Evolutionary conservation across 1,140 invertebrate genomes (phyloP).

Genomic region (Drosophila nigrodunni): DNA sequence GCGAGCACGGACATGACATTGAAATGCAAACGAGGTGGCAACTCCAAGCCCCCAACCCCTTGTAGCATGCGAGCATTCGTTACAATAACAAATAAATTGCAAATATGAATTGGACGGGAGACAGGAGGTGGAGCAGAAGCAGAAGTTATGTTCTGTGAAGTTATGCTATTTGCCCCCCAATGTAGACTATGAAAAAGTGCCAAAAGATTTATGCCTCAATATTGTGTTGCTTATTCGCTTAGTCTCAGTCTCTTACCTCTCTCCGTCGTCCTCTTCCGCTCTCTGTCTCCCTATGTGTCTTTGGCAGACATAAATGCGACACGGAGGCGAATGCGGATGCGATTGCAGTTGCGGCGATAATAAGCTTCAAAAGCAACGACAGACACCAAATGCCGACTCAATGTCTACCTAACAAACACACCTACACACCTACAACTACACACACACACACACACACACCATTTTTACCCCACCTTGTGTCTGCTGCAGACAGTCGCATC

Average conservation of each 20-base stretch:
- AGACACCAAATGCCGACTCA: slow-evolving; percentile 19
- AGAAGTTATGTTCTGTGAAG: neutral
- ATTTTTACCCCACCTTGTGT: neutral
- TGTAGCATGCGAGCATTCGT: slow-evolving; percentile 39
- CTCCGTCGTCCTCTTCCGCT: too few species aligned
- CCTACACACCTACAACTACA: too few species aligned
- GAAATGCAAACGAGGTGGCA: slow-evolving; percentile 57
- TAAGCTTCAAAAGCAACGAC: slow-evolving; percentile 52
- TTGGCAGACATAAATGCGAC: slow-evolving; percentile 43
- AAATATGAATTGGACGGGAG: slow-evolving; percentile 23
- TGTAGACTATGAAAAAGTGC: slow-evolving; percentile 71
- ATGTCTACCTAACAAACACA: slow-evolving; percentile 15
- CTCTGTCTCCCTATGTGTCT: slow-evolving; percentile 8
- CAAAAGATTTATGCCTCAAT: slow-evolving; percentile 72
- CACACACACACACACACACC: too few species aligned
- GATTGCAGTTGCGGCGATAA: slow-evolving; percentile 69
- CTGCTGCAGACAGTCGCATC: slow-evolving; percentile 45
- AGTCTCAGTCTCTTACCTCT: neutral
- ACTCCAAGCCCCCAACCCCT: slow-evolving; percentile 9
- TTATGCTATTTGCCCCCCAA: slow-evolving; percentile 33
- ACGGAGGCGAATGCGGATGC: slow-evolving; percentile 41
- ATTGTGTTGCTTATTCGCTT: slow-evolving; percentile 4
- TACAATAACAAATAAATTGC: slow-evolving; percentile 79
- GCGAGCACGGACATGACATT: slow-evolving; percentile 49
- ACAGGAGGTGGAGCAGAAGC: neutral